Evolutionary conservation across 2,888 invertebrate genomes (phyloP).

Genomic region (Eremobia ochroleuca): DNA sequence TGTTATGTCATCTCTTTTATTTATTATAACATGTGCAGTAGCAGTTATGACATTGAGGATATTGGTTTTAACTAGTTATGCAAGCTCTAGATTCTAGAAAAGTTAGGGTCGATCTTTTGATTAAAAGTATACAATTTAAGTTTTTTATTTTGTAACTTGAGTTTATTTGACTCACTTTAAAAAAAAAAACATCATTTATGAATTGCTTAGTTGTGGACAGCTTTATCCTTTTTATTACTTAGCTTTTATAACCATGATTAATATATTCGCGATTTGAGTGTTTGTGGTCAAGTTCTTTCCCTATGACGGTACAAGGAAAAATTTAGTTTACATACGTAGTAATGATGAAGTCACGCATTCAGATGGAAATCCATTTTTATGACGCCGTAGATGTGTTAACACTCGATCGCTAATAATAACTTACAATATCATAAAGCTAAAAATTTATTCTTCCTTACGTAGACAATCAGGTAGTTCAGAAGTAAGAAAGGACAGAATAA

Average conservation of each 20-base stretch:
- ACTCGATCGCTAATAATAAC: constrained; percentile 42
- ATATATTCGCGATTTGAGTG: constrained; percentile 3
- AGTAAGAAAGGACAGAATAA: not conserved
- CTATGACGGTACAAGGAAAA: constrained; percentile 41
- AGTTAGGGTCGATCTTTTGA: not conserved
- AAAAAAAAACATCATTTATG: not conserved
- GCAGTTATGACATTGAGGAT: constrained; percentile 15
- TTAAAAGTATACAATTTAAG: not conserved
- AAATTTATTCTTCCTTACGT: not conserved
- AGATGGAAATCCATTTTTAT: constrained; percentile 42
- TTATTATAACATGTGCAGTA: constrained; percentile 52
- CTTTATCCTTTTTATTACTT: not conserved
- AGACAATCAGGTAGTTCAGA: not conserved
- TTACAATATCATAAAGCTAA: not conserved
- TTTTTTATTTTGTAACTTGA: not conserved
- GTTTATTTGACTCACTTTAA: no score
- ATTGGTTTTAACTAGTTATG: constrained; percentile 24
- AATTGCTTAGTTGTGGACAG: not conserved
- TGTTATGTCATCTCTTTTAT: constrained; percentile 65
- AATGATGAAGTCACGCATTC: constrained; percentile 47
- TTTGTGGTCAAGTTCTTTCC: constrained; percentile 28
- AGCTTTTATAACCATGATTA: constrained; percentile 10
- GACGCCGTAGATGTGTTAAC: constrained; percentile 47
- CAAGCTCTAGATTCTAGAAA: constrained; percentile 25
- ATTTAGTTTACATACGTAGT: constrained; percentile 28